Conservation (phyloP, 1,140 invertebrate genomes). For the Lithobius niger region DNA sequence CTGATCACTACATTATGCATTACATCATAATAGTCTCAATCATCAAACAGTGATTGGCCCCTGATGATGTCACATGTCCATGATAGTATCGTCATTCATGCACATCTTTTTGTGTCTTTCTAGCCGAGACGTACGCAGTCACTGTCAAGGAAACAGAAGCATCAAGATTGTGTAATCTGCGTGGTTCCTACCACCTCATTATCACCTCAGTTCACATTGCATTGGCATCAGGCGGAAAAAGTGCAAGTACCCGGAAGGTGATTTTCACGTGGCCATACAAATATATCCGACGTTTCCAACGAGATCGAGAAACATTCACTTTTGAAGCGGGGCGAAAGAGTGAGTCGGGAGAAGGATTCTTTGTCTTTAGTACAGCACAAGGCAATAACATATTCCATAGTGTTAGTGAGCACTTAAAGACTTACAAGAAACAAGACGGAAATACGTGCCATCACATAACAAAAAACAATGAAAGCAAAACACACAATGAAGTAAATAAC, state of each 20-base stretch:
- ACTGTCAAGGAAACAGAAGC: constrained; percentile 62
- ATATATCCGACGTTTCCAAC: constrained; percentile 69
- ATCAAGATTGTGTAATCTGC: constrained; percentile 53
- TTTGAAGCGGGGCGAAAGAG: constrained; percentile 84
- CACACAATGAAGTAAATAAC: no score
- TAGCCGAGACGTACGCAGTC: constrained; percentile 44
- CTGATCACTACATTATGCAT: no score
- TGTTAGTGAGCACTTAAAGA: constrained; percentile 8
- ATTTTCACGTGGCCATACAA: constrained; percentile 74
- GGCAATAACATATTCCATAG: constrained; percentile 20
- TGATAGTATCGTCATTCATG: no score
- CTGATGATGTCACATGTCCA: no score
- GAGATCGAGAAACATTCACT: constrained; percentile 63
- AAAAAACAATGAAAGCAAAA: no score
- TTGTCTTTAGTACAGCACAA: constrained; percentile 45
- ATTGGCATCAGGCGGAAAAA: constrained; percentile 52
- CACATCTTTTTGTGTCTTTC: constrained; percentile 7
- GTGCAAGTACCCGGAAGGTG: constrained; percentile 26
- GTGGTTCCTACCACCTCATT: constrained; percentile 53
- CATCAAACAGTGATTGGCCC: no score
- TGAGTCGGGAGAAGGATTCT: constrained; percentile 67
- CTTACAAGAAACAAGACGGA: not conserved
- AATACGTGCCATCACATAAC: not conserved
- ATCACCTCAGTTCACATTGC: constrained; percentile 46
- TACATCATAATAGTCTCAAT: no score